A percentile compares a stretch with the other conserved stretches of the same genome.
Evolutionary conservation across 1,140 invertebrate genomes (phyloP).

Genomic region (Catajapyx aquilonaris): DNA sequence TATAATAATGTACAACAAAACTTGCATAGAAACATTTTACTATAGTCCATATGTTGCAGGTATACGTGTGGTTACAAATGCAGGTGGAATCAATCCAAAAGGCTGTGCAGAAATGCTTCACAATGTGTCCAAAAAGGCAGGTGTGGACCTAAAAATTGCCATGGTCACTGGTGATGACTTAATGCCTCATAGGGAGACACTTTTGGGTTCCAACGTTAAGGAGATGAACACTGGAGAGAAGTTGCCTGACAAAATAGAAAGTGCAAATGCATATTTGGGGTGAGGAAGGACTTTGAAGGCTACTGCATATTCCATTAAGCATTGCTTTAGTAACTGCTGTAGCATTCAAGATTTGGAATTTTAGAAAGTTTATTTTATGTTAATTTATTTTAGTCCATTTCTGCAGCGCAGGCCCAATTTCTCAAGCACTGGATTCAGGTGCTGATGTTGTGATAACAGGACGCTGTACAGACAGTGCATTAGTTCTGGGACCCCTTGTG

Average conservation of each 20-base stretch:
- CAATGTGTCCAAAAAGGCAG: slow-evolving; percentile 18
- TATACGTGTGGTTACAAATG: slow-evolving; percentile 28
- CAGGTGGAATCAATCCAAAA: slow-evolving; percentile 30
- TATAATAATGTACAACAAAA: too few species aligned
- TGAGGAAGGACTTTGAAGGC: too few species aligned
- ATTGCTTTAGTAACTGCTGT: too few species aligned
- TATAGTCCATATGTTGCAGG: slow-evolving; percentile 16
- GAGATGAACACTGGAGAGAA: too few species aligned
- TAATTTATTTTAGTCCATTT: too few species aligned
- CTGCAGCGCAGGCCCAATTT: slow-evolving; percentile 26
- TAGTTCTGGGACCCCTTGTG: slow-evolving; percentile 26
- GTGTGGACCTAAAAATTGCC: slow-evolving; percentile 14
- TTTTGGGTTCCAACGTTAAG: too few species aligned
- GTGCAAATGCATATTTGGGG: too few species aligned
- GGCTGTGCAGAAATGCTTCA: slow-evolving; percentile 23
- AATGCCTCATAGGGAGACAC: too few species aligned
- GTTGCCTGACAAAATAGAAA: too few species aligned
- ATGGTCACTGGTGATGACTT: slow-evolving; percentile 13
- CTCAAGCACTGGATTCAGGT: slow-evolving; percentile 23
- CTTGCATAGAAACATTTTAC: too few species aligned
- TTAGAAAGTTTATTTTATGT: not conserved
- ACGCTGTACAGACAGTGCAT: slow-evolving; percentile 28
- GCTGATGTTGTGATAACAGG: slow-evolving; percentile 31
- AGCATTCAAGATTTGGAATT: not conserved
- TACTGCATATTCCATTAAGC: too few species aligned